Evolutionary conservation across 2,888 invertebrate species (phyloP).

Genomic region (Fragum whitleyi): DNA sequence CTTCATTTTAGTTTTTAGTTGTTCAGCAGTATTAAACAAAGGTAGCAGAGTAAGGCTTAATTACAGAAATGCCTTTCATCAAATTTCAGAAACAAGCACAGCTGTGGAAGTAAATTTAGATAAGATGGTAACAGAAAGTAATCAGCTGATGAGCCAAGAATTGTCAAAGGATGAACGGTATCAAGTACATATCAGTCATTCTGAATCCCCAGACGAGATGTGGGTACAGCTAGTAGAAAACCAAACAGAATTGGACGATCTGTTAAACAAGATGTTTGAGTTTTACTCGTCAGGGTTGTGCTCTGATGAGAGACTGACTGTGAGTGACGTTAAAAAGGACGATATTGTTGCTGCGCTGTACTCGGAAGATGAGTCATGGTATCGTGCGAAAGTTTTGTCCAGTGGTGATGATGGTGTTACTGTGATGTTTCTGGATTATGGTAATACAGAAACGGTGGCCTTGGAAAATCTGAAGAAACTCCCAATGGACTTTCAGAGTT

Average conservation of each 20-base stretch:
- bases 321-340: conserved; percentile 59
- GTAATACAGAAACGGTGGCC: conserved; percentile 77
- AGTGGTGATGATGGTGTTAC: conserved; percentile 45
- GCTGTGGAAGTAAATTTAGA: background rate
- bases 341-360: conserved; percentile 73
- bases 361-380: conserved; percentile 81
- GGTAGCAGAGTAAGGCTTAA: no score
- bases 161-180: conserved; percentile 62
- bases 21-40: no score
- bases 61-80: no score
- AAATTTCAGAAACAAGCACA: background rate
- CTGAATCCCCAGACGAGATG: conserved; percentile 74
- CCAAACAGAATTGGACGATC: conserved; percentile 60
- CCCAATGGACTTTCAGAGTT: conserved; percentile 70
- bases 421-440: conserved; percentile 83
- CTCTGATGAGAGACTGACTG: conserved; percentile 45
- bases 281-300: conserved; percentile 61
- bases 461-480: conserved; percentile 74
- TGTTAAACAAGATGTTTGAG: conserved; percentile 76
- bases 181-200: conserved; percentile 64
- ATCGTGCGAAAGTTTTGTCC: conserved; percentile 70
- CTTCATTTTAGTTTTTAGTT: no score
- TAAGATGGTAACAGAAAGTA: background rate
- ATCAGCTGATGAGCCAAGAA: conserved; percentile 13
- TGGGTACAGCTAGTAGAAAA: conserved; percentile 73